A percentile compares a stretch with the other conserved stretches of the same genome.
Conservation (phyloP, 2,888 invertebrate genomes). For the Tholera decimalis region DNA sequence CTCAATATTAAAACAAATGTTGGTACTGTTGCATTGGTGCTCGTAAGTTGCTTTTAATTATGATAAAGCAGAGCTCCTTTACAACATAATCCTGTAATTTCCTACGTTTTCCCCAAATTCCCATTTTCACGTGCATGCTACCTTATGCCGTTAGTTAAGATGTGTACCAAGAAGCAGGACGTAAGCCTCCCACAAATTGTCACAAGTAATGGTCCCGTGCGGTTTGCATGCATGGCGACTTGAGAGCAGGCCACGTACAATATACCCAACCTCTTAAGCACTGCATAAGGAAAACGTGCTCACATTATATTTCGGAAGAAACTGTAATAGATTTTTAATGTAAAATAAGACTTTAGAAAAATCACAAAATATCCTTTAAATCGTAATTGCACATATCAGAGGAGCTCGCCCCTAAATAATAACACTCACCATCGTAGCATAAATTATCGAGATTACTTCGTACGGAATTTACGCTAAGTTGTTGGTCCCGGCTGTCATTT, state of each 20-base stretch:
- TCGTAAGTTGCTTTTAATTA: slow-evolving; percentile 17
- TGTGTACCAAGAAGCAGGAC: slow-evolving; percentile 34
- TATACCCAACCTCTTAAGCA: slow-evolving; percentile 37
- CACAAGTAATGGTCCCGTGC: slow-evolving; percentile 45
- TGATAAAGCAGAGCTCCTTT: not conserved
- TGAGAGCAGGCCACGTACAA: slow-evolving; percentile 38
- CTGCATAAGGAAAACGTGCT: slow-evolving; percentile 29
- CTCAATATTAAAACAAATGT: slow-evolving; percentile 12
- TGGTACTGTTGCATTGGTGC: not conserved
- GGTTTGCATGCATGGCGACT: slow-evolving; percentile 51
- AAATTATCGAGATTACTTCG: too few relatives aligned
- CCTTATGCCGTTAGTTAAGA: slow-evolving; percentile 35
- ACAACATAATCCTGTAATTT: slow-evolving; percentile 12
- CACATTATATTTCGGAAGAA: slow-evolving; percentile 14
- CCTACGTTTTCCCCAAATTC: slow-evolving; percentile 17
- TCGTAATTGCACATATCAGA: too few relatives aligned
- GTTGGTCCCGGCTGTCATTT: too few relatives aligned
- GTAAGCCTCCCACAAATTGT: slow-evolving; percentile 54
- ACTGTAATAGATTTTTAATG: not conserved
- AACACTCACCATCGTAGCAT: too few relatives aligned
- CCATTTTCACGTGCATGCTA: slow-evolving; percentile 25
- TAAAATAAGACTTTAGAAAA: not conserved
- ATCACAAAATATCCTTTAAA: too few relatives aligned
- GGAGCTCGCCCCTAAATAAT: too few relatives aligned
- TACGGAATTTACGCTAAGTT: too few relatives aligned